Conservation (phyloP, 2,888 invertebrate genomes). For the Hemistola chrysoprasaria region DNA sequence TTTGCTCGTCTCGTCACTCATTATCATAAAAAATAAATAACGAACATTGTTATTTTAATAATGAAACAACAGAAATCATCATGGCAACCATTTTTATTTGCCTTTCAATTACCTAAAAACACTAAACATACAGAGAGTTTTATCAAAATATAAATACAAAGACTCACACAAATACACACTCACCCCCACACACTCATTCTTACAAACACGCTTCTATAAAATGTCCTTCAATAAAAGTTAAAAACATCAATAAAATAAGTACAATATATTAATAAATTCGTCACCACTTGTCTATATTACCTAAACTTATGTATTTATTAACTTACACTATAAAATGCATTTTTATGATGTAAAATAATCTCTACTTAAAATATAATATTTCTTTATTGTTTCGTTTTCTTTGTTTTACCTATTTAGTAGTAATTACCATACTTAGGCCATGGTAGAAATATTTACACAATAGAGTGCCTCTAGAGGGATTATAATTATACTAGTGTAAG, state of each 20-base stretch:
- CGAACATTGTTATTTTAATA: no score
- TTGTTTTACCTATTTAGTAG: no score
- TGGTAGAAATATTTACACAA: no score
- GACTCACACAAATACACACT: constrained; percentile 25
- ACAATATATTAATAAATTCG: constrained; percentile 64
- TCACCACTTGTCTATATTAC: constrained; percentile 28
- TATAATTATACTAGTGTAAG: no score
- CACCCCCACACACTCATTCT: constrained; percentile 20
- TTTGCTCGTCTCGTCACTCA: no score
- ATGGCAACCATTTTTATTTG: constrained; percentile 41
- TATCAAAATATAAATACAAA: constrained; percentile 48
- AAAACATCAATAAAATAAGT: constrained; percentile 21
- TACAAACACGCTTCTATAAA: constrained; percentile 4
- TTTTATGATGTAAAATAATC: not conserved
- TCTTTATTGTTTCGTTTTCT: no score
- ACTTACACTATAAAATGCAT: constrained; percentile 21
- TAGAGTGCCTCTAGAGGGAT: no score
- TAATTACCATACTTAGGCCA: no score
- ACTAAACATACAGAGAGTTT: constrained; percentile 35
- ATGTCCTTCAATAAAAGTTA: constrained; percentile 21
- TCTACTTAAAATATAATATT: no score
- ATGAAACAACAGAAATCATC: constrained; percentile 6
- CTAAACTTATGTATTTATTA: no score
- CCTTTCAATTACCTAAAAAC: constrained; percentile 30
- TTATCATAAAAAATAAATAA: constrained; percentile 9